Conservation (phyloP, 1,140 invertebrate species). For the Solenopsis fugax region DNA sequence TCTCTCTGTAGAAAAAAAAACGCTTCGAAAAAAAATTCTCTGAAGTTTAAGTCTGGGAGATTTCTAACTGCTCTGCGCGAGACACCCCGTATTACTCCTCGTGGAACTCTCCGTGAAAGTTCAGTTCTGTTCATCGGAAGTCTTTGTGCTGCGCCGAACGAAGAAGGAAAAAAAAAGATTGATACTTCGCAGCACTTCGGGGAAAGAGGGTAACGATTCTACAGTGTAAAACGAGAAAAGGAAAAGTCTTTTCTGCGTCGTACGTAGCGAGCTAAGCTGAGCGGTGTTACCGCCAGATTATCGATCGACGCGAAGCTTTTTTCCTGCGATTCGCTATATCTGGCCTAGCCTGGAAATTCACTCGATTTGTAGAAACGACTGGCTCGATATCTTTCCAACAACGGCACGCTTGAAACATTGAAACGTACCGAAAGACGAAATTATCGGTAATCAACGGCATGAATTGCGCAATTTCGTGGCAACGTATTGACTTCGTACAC, state of each 20-base stretch:
- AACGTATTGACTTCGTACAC: conserved; percentile 35
- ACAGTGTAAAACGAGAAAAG: conserved; percentile 30
- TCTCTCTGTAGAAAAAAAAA: not conserved
- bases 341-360: conserved; percentile 58
- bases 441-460: conserved; percentile 55
- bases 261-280: conserved; percentile 5
- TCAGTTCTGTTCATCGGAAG: conserved; percentile 18
- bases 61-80: not conserved
- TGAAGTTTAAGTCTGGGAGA: not conserved
- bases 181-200: conserved; percentile 39
- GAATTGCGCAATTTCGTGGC: conserved; percentile 42
- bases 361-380: conserved; percentile 53
- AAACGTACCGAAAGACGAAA: conserved; percentile 55
- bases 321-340: conserved; percentile 58
- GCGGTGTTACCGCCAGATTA: conserved; percentile 38
- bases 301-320: conserved; percentile 61
- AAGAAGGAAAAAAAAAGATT: conserved; percentile 37
- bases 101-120: conserved; percentile 26
- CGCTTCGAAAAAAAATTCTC: not conserved
- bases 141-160: conserved; percentile 20
- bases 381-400: conserved; percentile 23
- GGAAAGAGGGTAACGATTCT: conserved; percentile 40
- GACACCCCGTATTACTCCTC: conserved; percentile 17
- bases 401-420: conserved; percentile 36
- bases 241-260: conserved; percentile 33